Conservation (phyloP, 2,113 vertebrate species). For the Aegypius monachus region DNA sequence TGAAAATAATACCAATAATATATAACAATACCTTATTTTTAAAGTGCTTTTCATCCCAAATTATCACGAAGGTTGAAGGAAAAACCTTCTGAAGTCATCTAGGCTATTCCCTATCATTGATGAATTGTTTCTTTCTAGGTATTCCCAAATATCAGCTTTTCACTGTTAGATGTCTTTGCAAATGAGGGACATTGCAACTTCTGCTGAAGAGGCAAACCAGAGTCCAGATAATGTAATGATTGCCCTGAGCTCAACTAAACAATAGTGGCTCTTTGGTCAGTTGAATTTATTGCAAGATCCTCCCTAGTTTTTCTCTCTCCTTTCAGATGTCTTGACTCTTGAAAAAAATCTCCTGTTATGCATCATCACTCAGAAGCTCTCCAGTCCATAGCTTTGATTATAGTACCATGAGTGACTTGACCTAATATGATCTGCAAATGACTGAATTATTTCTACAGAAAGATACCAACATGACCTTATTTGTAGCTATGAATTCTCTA, state of each 20-base stretch:
- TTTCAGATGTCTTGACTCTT: not conserved
- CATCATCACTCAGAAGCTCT: not conserved
- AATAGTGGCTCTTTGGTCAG: not conserved
- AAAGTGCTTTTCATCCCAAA: not conserved
- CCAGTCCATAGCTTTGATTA: not conserved
- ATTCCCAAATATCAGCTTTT: not conserved
- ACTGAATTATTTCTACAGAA: constrained; percentile 12
- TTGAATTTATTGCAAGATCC: not conserved
- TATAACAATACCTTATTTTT: not conserved
- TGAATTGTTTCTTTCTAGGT: not conserved
- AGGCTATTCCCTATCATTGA: not conserved
- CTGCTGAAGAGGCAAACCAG: not conserved
- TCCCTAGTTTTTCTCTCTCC: not conserved
- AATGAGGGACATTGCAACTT: not conserved
- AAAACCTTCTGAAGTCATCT: not conserved
- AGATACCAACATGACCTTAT: not conserved
- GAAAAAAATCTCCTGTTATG: not conserved
- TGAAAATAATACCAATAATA: not conserved
- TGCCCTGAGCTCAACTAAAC: not conserved
- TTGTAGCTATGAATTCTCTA: not conserved
- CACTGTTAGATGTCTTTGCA: not conserved
- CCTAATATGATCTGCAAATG: constrained; percentile 23
- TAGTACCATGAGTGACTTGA: not conserved
- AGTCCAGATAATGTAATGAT: not conserved
- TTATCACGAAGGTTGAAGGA: not conserved